phyloP scores from a whole-genome alignment of 2,888 invertebrate species.

The Rugalucina vietnamica region DNA sequence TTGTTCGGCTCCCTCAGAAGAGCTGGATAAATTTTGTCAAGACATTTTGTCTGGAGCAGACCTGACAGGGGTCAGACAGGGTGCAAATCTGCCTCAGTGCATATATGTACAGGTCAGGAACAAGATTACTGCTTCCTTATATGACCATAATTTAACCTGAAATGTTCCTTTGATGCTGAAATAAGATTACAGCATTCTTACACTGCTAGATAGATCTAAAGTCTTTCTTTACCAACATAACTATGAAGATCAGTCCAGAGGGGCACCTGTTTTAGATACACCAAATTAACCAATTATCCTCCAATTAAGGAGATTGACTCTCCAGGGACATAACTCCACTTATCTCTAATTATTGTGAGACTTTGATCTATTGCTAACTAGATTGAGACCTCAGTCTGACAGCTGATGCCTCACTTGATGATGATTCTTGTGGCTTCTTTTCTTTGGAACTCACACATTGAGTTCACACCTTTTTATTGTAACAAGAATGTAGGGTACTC shows the following conservation, averaged over 20 bases:
- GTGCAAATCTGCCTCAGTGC: too few species aligned
- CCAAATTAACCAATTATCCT: constrained; percentile 1
- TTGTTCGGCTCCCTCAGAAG: too few species aligned
- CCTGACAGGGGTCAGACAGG: too few species aligned
- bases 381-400: neutral
- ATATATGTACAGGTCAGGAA: too few species aligned
- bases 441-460: too few species aligned
- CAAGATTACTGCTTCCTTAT: too few species aligned
- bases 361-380: constrained; percentile 11
- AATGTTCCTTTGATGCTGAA: neutral
- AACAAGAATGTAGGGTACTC: too few species aligned
- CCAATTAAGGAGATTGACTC: neutral
- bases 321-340: neutral
- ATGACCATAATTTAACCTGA: too few species aligned
- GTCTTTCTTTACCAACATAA: constrained; percentile 1
- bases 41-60: too few species aligned
- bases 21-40: too few species aligned
- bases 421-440: too few species aligned
- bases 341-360: neutral
- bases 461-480: too few species aligned
- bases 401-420: neutral
- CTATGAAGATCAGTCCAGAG: neutral
- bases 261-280: constrained; percentile 11
- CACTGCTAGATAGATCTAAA: neutral
- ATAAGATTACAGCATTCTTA: neutral